Percentiles rank a stretch among this genome's conserved stretches.
Conservation (phyloP, 2,113 vertebrate genomes). For the Ciconia maguari region DNA sequence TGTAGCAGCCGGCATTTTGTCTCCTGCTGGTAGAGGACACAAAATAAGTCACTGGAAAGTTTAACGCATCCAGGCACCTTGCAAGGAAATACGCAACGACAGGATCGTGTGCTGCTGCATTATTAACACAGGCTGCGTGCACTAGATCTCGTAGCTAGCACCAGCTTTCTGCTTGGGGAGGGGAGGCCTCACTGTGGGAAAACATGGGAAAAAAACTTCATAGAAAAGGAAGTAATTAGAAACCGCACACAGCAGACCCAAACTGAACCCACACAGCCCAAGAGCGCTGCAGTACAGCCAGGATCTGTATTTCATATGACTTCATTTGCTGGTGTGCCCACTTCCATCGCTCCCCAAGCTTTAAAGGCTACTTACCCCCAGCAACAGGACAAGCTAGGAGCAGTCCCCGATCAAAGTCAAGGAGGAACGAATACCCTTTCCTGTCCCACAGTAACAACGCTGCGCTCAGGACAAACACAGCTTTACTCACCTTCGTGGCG, state of each 20-base stretch:
- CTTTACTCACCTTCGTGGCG: background rate
- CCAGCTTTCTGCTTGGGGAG: rapidly evolving
- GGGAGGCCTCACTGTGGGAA: background rate
- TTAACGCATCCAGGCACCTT: background rate
- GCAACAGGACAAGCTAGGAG: background rate
- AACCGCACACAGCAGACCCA: rapidly evolving
- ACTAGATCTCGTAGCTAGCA: rapidly evolving
- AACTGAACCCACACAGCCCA: background rate
- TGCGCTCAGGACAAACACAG: background rate
- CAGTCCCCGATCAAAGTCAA: background rate
- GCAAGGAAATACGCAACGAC: background rate
- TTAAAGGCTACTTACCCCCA: background rate
- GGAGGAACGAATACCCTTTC: rapidly evolving
- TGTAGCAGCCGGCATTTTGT: slow-evolving; percentile 7
- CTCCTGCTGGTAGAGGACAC: background rate
- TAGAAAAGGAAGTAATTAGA: background rate
- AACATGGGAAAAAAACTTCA: background rate
- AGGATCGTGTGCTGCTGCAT: background rate
- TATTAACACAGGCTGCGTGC: rapidly evolving
- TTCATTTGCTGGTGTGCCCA: rapidly evolving
- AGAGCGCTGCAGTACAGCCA: background rate
- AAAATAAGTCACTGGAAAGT: background rate
- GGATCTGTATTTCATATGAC: background rate
- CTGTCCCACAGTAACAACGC: background rate
- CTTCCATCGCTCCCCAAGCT: background rate